Base-by-base conservation (phyloP, 2,113 vertebrate genomes). In the Morone chrysops region DNA sequence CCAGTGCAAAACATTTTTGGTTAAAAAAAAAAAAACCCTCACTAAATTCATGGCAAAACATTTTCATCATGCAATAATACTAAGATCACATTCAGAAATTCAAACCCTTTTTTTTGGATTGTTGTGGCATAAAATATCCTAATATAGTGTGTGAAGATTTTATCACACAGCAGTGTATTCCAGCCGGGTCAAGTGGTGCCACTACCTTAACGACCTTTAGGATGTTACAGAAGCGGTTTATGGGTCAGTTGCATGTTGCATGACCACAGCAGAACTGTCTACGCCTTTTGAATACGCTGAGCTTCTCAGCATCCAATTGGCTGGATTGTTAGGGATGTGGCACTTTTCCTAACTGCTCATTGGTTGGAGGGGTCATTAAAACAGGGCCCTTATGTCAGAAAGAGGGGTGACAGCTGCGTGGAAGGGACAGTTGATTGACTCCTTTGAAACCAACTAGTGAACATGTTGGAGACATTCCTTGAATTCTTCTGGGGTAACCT, bases 361-460 rank as follows among this genome's bases (percentile, higher is more conserved):
- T 91, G 88, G 87, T 77, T n/a, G 54, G 2, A 0, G 50, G 0
- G n/a, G 47, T 75, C 62, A 12, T 80, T 72, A 75, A 74, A 78
- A 54, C 18, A 43, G 7, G 65, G 36, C 3, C 25, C 1, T 56
- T 56, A 50, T 40, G 38, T 83, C 78, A 80, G 54, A 78, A 16
- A 51, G 56, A 81, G n/a, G 41, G 38, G 40, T 43, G 66, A 81
- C 81, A 81, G 78, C 78, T 83, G 76, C 60, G 1, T 59, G 57
- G 10, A 22, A 62, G 48, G 57, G 65, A 61, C 17, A 68, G 18
- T 4, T 14, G 10, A 70, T 14, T 77, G 16, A 59, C 18, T 71
- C 20, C 4, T 45, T 50, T 13, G 14, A 76, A 40, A 60, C 18
- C 40, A 62, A 43, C 25, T 9, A 3, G 17, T 57, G 71, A 72